These are phyloP conservation scores for Eilema griseolum DNA, from an alignment of 2,888 invertebrate genomes.

Conservation along the genomic window DNA sequence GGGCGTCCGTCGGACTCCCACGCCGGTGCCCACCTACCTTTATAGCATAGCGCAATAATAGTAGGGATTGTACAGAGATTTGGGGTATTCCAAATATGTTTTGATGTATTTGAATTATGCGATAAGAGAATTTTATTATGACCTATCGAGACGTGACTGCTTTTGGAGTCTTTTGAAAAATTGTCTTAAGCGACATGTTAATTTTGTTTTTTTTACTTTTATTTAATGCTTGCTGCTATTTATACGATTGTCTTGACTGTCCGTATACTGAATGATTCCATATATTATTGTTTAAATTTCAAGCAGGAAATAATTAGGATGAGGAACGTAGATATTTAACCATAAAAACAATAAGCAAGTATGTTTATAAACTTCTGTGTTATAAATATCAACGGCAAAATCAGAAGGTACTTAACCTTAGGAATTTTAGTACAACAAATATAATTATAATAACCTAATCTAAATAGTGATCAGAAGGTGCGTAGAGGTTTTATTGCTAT, in stretches of 20 bases:
- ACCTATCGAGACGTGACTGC: not conserved
- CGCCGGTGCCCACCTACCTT: constrained; percentile 65
- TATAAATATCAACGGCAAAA: not conserved
- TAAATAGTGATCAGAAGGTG: constrained; percentile 2
- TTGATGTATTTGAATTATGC: constrained; percentile 11
- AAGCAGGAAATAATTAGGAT: no score
- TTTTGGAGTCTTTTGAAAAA: not conserved
- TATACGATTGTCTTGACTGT: no score
- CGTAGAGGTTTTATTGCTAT: not conserved
- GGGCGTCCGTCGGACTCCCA: constrained; percentile 71
- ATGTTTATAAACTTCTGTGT: not conserved
- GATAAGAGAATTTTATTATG: constrained; percentile 8
- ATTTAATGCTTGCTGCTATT: no score
- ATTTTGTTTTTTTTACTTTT: not conserved
- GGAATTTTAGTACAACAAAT: not conserved
- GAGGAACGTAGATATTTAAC: not conserved
- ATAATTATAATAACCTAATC: not conserved
- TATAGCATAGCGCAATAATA: constrained; percentile 46
- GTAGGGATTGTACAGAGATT: constrained; percentile 18
- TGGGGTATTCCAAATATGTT: constrained; percentile 16
- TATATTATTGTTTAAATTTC: no score
- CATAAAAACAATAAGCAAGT: not conserved
- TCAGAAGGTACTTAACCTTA: not conserved
- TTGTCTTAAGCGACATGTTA: not conserved
- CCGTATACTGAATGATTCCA: no score